A percentile compares a stretch with the other conserved stretches of the same genome.
phyloP scores from a whole-genome alignment of 1,140 invertebrate genomes.

The Brachionus angularis region DNA sequence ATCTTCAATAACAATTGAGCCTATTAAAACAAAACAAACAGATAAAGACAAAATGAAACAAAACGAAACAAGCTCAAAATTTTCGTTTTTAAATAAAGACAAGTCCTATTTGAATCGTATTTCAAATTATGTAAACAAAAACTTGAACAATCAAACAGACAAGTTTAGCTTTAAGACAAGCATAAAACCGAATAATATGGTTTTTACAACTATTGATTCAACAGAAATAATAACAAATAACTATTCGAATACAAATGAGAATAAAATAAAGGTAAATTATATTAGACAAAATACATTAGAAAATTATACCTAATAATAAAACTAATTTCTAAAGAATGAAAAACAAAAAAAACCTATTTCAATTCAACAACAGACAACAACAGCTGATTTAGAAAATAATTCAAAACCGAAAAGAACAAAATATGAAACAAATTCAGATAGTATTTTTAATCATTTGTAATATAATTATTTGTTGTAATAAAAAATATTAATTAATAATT shows the following conservation, averaged over 20 bases:
- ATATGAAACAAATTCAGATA: constrained; percentile 18
- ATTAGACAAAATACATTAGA: too few species aligned
- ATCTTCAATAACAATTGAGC: too few species aligned
- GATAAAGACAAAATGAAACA: neutral
- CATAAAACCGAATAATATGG: constrained; percentile 12
- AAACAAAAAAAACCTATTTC: neutral
- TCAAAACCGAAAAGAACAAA: constrained; percentile 18
- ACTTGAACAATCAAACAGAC: constrained; percentile 20
- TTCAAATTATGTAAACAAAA: constrained; percentile 36
- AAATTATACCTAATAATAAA: too few species aligned
- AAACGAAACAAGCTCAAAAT: constrained; percentile 13
- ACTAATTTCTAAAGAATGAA: too few species aligned
- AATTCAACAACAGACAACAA: constrained; percentile 10
- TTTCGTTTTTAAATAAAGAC: constrained; percentile 16
- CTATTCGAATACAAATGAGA: too few species aligned
- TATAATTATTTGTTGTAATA: neutral
- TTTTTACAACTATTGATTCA: neutral
- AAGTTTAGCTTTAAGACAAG: constrained; percentile 26
- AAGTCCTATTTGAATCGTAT: constrained; percentile 24
- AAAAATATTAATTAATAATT: constrained; percentile 16
- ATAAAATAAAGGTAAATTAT: too few species aligned
- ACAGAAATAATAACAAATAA: neutral
- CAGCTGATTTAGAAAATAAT: neutral
- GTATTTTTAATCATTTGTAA: constrained; percentile 39
- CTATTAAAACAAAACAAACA: constrained; percentile 18